These are phyloP conservation scores for Drosophila punjabiensis DNA, from an alignment of 1,140 invertebrate genomes.

Conservation along the genomic window DNA sequence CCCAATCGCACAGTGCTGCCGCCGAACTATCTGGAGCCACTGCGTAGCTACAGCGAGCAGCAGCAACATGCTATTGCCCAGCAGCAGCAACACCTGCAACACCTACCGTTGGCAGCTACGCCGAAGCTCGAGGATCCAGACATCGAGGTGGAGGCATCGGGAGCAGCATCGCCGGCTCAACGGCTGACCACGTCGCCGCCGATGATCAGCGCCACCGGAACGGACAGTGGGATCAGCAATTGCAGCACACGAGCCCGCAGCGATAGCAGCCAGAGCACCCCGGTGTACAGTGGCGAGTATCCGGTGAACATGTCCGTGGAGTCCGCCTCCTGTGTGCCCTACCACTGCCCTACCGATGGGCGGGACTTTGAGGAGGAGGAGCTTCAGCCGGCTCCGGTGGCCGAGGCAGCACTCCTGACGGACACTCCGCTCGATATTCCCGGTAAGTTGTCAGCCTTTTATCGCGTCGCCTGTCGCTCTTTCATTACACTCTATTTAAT, in stretches of 20 bases:
- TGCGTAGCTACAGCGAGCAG: conserved; percentile 50
- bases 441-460: conserved; percentile 69
- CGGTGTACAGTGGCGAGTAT: conserved; percentile 77
- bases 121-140: conserved; percentile 61
- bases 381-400: conserved; percentile 25
- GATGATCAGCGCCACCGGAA: conserved; percentile 78
- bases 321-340: conserved; percentile 76
- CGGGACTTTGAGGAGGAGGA: conserved; percentile 71
- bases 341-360: conserved; percentile 70
- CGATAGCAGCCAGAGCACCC: conserved; percentile 79
- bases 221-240: conserved; percentile 79
- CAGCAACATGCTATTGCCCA: conserved; percentile 26
- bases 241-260: conserved; percentile 74
- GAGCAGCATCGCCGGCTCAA: conserved; percentile 45
- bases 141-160: conserved; percentile 43
- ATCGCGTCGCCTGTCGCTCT: conserved; percentile 30
- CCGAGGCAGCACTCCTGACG: conserved; percentile 5
- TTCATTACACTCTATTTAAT: conserved; percentile 76
- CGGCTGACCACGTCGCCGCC: conserved; percentile 72
- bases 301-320: conserved; percentile 80
- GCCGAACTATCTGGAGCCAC: conserved; percentile 65
- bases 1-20: conserved; percentile 75
- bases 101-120: conserved; percentile 28
- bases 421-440: conserved; percentile 53
- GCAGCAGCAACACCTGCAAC: conserved; percentile 17